A percentile compares a stretch with the other conserved stretches of the same genome.
These are phyloP conservation scores for Conus ventricosus DNA, from an alignment of 1,140 invertebrate genomes.

Conservation along the genomic window DNA sequence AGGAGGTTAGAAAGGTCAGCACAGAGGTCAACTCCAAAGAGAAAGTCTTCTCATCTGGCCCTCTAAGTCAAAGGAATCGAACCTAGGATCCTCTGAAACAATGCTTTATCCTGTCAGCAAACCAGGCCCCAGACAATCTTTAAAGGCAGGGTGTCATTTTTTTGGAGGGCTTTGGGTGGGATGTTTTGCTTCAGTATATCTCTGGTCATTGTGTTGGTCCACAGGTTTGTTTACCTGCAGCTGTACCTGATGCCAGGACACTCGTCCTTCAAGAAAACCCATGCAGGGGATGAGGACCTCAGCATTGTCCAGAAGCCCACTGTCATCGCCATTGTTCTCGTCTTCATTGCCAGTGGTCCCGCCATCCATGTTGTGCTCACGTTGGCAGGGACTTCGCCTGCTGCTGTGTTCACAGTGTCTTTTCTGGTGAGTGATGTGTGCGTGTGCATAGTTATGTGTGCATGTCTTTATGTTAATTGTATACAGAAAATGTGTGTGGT, in stretches of 20 bases:
- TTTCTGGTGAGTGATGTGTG: conserved; percentile 42
- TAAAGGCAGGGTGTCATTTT: too few species aligned
- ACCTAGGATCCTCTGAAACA: too few species aligned
- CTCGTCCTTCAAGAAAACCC: conserved; percentile 56
- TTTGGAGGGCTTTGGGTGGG: too few species aligned
- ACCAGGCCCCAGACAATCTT: too few species aligned
- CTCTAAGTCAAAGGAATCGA: too few species aligned
- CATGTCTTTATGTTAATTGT: too few species aligned
- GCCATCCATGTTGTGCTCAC: conserved; percentile 46
- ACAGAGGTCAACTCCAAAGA: too few species aligned
- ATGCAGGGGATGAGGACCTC: conserved; percentile 49
- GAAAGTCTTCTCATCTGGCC: too few species aligned
- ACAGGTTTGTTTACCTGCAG: conserved; percentile 62
- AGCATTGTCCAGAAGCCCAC: conserved; percentile 52
- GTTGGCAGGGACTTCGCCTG: conserved; percentile 1
- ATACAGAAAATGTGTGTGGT: background rate
- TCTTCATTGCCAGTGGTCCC: conserved; percentile 50
- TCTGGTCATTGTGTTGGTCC: conserved; percentile 13
- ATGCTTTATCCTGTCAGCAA: too few species aligned
- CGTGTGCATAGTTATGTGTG: background rate
- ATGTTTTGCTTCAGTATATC: too few species aligned
- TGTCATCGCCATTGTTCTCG: conserved; percentile 46
- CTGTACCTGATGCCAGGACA: conserved; percentile 55
- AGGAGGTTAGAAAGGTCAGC: too few species aligned
- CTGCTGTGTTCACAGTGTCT: conserved; percentile 24